Conservation (phyloP, 2,113 vertebrate genomes). For the Malurus elegans region DNA sequence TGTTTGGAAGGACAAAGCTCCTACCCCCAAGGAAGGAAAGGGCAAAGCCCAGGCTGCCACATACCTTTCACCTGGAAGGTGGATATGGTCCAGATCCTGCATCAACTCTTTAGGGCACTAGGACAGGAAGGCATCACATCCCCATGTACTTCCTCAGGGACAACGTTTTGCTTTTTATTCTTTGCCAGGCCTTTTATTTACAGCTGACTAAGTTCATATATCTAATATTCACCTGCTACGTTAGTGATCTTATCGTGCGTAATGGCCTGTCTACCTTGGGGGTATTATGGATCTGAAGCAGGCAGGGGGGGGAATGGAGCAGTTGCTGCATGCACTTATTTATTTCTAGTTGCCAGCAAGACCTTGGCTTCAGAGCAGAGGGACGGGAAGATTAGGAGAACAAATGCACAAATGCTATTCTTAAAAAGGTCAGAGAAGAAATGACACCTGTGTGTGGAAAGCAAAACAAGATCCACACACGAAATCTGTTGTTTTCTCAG, state of each 20-base stretch:
- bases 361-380: not conserved
- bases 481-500: not conserved
- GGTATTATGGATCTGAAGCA: not conserved
- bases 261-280: conserved; percentile 23
- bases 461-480: not conserved
- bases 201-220: conserved; percentile 40
- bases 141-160: not conserved
- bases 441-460: not conserved
- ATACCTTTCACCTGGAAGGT: not conserved
- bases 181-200: conserved; percentile 48
- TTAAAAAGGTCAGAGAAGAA: conserved; percentile 2
- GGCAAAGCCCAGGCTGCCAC: not conserved
- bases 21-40: not conserved
- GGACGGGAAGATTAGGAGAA: not conserved
- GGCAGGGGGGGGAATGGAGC: not conserved
- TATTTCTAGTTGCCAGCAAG: not conserved
- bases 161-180: conserved; percentile 46
- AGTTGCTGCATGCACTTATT: not conserved
- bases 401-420: not conserved
- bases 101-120: not conserved
- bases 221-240: conserved; percentile 50
- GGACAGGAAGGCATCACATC: not conserved
- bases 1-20: not conserved
- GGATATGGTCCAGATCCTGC: not conserved
- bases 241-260: conserved; percentile 41